Percentiles rank a stretch among this genome's conserved stretches.
These are phyloP conservation scores for Rhamnusium bicolor DNA, from an alignment of 2,888 invertebrate species.

Conservation along the genomic window DNA sequence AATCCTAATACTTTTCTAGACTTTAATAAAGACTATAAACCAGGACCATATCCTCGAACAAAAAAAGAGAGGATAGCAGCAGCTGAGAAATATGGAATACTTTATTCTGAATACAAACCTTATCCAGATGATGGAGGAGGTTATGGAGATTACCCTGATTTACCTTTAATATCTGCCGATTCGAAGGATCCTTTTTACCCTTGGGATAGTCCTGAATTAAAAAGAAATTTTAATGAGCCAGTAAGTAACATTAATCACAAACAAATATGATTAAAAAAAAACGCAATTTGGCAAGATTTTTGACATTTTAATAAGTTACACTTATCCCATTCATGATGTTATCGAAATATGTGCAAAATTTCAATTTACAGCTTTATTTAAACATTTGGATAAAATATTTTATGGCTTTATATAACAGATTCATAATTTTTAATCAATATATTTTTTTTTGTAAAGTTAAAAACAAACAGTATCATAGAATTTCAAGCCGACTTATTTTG, in stretches of 20 bases:
- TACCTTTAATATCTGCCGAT: constrained; percentile 81
- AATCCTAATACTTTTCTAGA: constrained; percentile 68
- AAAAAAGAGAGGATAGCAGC: constrained; percentile 84
- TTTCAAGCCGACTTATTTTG: too few species aligned
- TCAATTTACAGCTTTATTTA: too few species aligned
- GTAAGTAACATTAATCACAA: constrained; percentile 70
- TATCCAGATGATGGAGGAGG: constrained; percentile 83
- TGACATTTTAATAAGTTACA: too few species aligned
- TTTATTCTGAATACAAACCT: constrained; percentile 87
- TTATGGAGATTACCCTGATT: constrained; percentile 91
- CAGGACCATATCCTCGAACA: constrained; percentile 85
- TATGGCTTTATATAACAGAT: too few species aligned
- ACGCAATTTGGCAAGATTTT: too few species aligned
- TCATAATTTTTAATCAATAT: too few species aligned
- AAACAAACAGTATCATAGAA: too few species aligned
- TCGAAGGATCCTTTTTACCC: constrained; percentile 86
- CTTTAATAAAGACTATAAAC: constrained; percentile 90
- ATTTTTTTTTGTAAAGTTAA: too few species aligned
- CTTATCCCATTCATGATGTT: too few species aligned
- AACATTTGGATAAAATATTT: too few species aligned
- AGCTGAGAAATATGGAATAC: constrained; percentile 90
- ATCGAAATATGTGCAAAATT: too few species aligned
- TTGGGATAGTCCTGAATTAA: constrained; percentile 86
- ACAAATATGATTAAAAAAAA: too few species aligned
- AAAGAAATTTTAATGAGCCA: constrained; percentile 89